Conservation (phyloP, 1,140 invertebrate genomes). For the Drosophila burlai region DNA sequence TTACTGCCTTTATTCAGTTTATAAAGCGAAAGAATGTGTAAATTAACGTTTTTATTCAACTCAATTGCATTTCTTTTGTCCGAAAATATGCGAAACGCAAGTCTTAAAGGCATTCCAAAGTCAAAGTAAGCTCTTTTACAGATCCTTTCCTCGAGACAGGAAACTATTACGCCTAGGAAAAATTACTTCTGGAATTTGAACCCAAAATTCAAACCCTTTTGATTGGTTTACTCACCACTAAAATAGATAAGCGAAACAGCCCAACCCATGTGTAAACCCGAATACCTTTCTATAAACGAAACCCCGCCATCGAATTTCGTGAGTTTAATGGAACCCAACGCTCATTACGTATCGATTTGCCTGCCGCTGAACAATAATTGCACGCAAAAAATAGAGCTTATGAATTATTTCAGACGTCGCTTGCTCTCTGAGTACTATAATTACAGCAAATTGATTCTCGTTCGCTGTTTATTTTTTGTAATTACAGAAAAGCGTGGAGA, state of each 20-base stretch:
- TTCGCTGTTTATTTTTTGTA: constrained; percentile 3
- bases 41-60: background rate
- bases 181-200: no score
- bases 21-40: background rate
- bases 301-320: background rate
- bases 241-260: background rate
- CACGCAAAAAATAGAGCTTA: background rate
- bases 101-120: background rate
- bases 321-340: constrained; percentile 5
- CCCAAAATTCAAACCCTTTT: background rate
- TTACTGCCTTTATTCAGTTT: background rate
- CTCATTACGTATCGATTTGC: constrained; percentile 13
- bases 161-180: background rate
- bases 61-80: constrained; percentile 3
- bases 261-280: background rate
- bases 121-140: background rate
- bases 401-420: constrained; percentile 15
- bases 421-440: constrained; percentile 7
- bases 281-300: constrained; percentile 1
- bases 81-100: background rate
- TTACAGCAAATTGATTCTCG: constrained; percentile 38
- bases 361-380: background rate
- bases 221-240: no score
- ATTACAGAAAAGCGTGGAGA: constrained; percentile 93
- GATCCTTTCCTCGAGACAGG: background rate